phyloP scores from a whole-genome alignment of 1,140 invertebrate genomes.

The Dermatophagoides farinae region DNA sequence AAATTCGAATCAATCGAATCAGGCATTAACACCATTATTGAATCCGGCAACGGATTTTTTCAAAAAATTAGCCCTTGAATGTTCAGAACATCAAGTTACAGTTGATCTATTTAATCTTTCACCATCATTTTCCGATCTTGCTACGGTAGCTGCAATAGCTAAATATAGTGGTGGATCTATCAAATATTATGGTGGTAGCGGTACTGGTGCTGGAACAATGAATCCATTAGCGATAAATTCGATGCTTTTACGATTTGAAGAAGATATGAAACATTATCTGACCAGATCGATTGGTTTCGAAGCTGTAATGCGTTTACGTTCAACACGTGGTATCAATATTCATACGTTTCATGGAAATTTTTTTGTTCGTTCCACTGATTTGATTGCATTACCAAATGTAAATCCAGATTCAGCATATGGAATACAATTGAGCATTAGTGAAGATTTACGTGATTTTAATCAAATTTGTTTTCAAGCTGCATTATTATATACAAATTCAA shows the following conservation, averaged over 20 bases:
- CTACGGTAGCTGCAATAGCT: conserved; percentile 73
- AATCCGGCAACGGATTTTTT: conserved; percentile 89
- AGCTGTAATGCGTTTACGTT: conserved; percentile 90
- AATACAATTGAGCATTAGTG: conserved; percentile 89
- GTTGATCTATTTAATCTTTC: conserved; percentile 88
- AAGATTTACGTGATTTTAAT: conserved; percentile 61
- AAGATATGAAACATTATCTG: conserved; percentile 66
- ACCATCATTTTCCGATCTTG: conserved; percentile 77
- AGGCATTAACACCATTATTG: conserved; percentile 12
- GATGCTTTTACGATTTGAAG: conserved; percentile 35
- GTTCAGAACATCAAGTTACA: conserved; percentile 82
- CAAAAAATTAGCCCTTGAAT: conserved; percentile 84
- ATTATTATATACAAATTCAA: conserved; percentile 87
- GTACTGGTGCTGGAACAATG: conserved; percentile 26
- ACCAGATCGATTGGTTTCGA: conserved; percentile 95
- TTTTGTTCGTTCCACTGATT: conserved; percentile 92
- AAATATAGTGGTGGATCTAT: conserved; percentile 88
- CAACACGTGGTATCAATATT: conserved; percentile 62
- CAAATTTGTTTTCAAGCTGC: conserved; percentile 94
- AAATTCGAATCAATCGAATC: conserved; percentile 34
- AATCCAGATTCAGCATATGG: conserved; percentile 95
- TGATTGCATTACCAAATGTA: conserved; percentile 85
- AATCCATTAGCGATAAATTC: conserved; percentile 19
- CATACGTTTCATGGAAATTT: conserved; percentile 99
- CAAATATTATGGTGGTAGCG: conserved; percentile 77